These are phyloP conservation scores for Macrotrachela quadricornifera DNA, from an alignment of 1,140 invertebrate species.

Conservation along the genomic window DNA sequence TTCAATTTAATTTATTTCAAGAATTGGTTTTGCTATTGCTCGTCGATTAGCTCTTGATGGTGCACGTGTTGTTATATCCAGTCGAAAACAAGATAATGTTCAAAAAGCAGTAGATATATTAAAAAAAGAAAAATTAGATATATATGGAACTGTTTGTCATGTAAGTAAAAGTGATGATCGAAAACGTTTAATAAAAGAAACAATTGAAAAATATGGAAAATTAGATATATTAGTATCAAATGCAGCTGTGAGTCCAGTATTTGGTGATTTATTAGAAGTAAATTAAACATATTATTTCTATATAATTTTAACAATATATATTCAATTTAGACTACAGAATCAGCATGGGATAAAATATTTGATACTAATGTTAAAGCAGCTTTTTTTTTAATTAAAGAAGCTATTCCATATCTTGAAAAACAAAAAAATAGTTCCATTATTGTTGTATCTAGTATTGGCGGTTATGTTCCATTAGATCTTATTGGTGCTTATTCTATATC, in stretches of 20 bases:
- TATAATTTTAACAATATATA: constrained; percentile 5
- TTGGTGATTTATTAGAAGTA: constrained; percentile 56
- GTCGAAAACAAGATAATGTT: constrained; percentile 38
- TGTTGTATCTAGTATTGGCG: constrained; percentile 60
- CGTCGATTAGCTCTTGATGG: constrained; percentile 63
- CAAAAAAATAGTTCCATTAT: constrained; percentile 45
- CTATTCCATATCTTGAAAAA: constrained; percentile 54
- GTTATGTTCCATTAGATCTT: constrained; percentile 58
- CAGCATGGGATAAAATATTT: constrained; percentile 60
- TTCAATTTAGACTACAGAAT: constrained; percentile 45
- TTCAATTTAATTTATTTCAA: constrained; percentile 20
- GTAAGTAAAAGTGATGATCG: constrained; percentile 41
- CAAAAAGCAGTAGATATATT: constrained; percentile 22
- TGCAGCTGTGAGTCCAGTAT: constrained; percentile 66
- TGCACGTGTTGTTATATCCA: constrained; percentile 71
- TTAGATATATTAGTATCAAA: constrained; percentile 46
- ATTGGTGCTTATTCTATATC: constrained; percentile 75
- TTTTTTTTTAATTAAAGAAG: constrained; percentile 65
- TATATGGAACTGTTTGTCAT: constrained; percentile 60
- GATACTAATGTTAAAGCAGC: constrained; percentile 77
- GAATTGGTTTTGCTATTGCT: constrained; percentile 78
- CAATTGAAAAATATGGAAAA: constrained; percentile 28
- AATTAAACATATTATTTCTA: constrained; percentile 11
- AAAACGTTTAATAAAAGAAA: constrained; percentile 15
- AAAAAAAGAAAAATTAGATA: constrained; percentile 36